phyloP scores from a whole-genome alignment of 2,113 vertebrate genomes.

The Shinisaurus crocodilurus region DNA sequence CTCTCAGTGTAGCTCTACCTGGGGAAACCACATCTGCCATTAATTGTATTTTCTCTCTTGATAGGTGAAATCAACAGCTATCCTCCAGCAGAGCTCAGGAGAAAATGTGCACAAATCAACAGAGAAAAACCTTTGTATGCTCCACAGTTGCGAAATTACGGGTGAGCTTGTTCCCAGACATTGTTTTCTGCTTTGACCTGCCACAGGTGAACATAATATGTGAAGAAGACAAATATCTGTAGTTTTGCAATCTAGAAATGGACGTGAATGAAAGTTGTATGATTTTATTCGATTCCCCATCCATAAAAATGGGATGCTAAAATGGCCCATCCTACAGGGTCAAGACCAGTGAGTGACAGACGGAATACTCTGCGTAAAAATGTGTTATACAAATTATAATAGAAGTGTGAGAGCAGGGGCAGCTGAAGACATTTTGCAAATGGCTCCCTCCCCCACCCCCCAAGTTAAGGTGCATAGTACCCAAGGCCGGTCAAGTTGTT shows the following conservation, averaged over 20 bases:
- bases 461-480: too few relatives aligned
- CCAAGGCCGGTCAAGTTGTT: too few relatives aligned
- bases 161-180: not conserved
- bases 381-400: too few relatives aligned
- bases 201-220: not conserved
- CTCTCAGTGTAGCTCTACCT: not conserved
- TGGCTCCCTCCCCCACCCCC: too few relatives aligned
- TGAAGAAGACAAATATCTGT: not conserved
- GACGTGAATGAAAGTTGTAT: too few relatives aligned
- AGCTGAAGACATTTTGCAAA: too few relatives aligned
- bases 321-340: too few relatives aligned
- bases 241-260: not conserved
- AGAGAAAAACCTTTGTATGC: not conserved
- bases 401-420: too few relatives aligned
- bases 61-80: conserved; percentile 70
- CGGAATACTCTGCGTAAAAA: too few relatives aligned
- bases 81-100: conserved; percentile 54
- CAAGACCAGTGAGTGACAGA: too few relatives aligned
- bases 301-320: too few relatives aligned
- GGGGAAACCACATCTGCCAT: not conserved
- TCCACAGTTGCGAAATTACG: not conserved
- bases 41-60: conserved; percentile 12
- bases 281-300: too few relatives aligned
- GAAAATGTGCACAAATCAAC: conserved; percentile 42
- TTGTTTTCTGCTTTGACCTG: not conserved